Evolutionary conservation across 92 coral and sea anemone genomes (phyloP).

Genomic region (Hydrozoanthus gracilis): DNA sequence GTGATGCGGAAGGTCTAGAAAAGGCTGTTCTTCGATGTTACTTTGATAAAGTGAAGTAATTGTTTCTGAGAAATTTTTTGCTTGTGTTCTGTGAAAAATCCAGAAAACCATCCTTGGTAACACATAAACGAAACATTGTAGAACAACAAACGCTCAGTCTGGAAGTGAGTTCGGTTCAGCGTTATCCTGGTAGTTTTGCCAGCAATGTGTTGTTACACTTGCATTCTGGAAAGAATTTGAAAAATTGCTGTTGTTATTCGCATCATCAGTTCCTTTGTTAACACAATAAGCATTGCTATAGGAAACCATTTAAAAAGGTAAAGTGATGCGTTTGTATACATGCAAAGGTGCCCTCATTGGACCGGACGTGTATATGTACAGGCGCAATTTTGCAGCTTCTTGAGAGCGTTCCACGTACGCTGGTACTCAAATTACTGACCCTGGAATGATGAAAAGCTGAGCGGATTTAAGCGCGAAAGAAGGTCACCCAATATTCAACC

Average conservation of each 20-base stretch:
- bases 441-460: no score
- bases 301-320: no score
- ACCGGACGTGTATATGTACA: no score
- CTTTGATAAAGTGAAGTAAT: conserved; percentile 7
- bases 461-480: no score
- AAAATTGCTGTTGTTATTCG: background rate
- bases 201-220: background rate
- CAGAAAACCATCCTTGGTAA: conserved; percentile 12
- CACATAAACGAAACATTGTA: background rate
- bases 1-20: background rate
- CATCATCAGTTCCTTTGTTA: no score
- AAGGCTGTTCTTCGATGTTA: background rate
- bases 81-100: conserved; percentile 12
- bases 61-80: conserved; percentile 1
- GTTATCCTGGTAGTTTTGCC: conserved; percentile 12
- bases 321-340: no score
- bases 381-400: no score
- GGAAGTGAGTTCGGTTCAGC: background rate
- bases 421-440: no score
- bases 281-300: no score
- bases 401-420: no score
- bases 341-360: no score
- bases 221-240: conserved; percentile 2
- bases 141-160: conserved; percentile 7
- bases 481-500: no score